phyloP scores from a whole-genome alignment of 2,888 invertebrate genomes.

The Azorinus chamasolen region DNA sequence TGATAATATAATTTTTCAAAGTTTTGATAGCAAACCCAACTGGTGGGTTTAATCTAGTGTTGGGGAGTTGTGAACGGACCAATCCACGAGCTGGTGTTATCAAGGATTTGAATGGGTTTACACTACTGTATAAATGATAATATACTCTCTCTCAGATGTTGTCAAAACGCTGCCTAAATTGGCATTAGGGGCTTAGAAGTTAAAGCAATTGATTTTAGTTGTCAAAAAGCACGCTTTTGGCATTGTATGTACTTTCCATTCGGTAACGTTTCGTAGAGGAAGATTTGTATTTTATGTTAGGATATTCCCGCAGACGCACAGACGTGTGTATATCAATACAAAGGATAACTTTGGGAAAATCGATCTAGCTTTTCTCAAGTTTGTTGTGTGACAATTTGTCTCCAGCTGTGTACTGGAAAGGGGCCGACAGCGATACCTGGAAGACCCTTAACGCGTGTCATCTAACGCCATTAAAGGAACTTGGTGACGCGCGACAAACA shows the following conservation, averaged over 20 bases:
- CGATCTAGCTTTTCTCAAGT: constrained; percentile 8
- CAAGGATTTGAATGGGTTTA: neutral
- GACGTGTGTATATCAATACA: too few relatives aligned
- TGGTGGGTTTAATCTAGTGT: constrained; percentile 25
- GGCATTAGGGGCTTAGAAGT: too few relatives aligned
- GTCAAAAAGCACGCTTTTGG: neutral
- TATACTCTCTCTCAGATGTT: too few relatives aligned
- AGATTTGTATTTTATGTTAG: too few relatives aligned
- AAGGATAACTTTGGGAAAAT: neutral
- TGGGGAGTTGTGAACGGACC: constrained; percentile 3
- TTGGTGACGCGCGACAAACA: constrained; percentile 60
- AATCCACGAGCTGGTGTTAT: constrained; percentile 16
- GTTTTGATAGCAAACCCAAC: constrained; percentile 22
- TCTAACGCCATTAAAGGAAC: constrained; percentile 27
- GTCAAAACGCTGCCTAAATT: too few relatives aligned
- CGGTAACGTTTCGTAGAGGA: too few relatives aligned
- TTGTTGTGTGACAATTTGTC: constrained; percentile 12
- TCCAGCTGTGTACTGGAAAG: constrained; percentile 17
- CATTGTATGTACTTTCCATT: neutral
- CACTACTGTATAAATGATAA: too few relatives aligned
- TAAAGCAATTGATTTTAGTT: too few relatives aligned
- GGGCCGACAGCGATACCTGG: constrained; percentile 34
- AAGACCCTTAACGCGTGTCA: constrained; percentile 44
- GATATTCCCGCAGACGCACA: too few relatives aligned
- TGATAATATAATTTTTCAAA: constrained; percentile 14